Evolutionary conservation across 2,113 vertebrate genomes (phyloP), one percentile per base, ranked within the genome.

Genomic region (Sebastes fasciatus): DNA sequence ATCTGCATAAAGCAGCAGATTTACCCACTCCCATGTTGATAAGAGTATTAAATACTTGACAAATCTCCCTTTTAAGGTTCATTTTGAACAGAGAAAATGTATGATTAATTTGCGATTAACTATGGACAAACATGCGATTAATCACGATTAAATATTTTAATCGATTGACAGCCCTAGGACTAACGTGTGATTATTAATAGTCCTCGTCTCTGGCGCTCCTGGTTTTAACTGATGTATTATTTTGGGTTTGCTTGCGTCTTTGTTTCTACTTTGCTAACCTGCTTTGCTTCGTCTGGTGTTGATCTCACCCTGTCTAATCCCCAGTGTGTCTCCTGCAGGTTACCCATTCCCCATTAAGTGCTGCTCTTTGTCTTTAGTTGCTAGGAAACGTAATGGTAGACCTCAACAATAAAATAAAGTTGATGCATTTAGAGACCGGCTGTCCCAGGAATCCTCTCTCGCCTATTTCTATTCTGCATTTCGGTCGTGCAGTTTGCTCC

Each of bases 211-310:
- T 78, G 7, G 12, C 49, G 51, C 45, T 74, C 17, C 55, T 62
- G 65, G n/a, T 80, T 76, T 86, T 79, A 68, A 61, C 60, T 4
- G 13, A 34, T 79, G 10, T 62, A 16, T 80, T 42, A 40, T 60
- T 73, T 45, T 57, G 42, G 74, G 52, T 84, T 70, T 90, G 67
- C 67, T 42, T 85, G 58, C 78, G 40, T 92, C 48, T 87, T 63
- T 82, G 26, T 91, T 80, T 89, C 77, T 81, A 69, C 74, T 87
- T 67, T 88, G 82, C 89, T 93, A 93, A 94, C 86, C 68, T 80
- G 86, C 86, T 89, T 93, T 87, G 89, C 91, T 84, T 67, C 77
- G 40, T 80, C 43, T 86, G 76, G 43, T 89, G 84, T 88, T 54
- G 12, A 80, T 77, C 70, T 66, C 58, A 49, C 52, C 19, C 66